These are phyloP conservation scores for Gambusia affinis DNA, from an alignment of 2,113 vertebrate genomes.

Conservation along the genomic window DNA sequence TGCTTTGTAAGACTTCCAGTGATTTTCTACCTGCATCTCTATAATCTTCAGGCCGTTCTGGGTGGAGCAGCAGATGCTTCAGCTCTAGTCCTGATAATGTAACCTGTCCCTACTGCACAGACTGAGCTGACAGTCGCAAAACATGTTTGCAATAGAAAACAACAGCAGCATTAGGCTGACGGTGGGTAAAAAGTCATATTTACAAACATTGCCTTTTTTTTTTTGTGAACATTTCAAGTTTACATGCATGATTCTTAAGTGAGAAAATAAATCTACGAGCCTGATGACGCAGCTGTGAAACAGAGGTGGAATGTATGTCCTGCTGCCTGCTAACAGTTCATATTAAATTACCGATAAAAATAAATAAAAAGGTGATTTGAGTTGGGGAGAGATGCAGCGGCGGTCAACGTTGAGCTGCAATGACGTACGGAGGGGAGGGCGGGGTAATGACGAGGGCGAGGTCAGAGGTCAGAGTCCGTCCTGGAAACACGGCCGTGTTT, in stretches of 20 bases:
- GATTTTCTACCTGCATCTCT: conserved; percentile 41
- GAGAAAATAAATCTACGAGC: conserved; percentile 48
- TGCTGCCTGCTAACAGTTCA: conserved; percentile 70
- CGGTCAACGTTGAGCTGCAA: conserved; percentile 77
- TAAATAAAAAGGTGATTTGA: conserved; percentile 76
- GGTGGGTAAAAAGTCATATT: conserved; percentile 60
- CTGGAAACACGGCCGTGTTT: conserved; percentile 3
- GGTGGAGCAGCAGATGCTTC: conserved; percentile 16
- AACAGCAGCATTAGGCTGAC: conserved; percentile 54
- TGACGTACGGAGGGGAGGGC: conserved; percentile 31
- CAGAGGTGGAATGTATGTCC: conserved; percentile 67
- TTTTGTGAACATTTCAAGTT: conserved; percentile 64
- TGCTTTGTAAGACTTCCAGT: conserved; percentile 31
- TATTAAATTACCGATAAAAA: conserved; percentile 83
- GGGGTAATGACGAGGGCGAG: conserved; percentile 11
- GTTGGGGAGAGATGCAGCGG: conserved; percentile 76
- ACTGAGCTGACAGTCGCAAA: conserved; percentile 44
- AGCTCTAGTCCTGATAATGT: conserved; percentile 7
- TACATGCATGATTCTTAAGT: conserved; percentile 61
- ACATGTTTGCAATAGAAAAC: conserved; percentile 55
- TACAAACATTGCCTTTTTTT: conserved; percentile 54
- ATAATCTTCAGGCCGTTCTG: conserved; percentile 27
- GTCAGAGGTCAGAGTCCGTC: conserved; percentile 16
- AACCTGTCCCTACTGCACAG: conserved; percentile 22
- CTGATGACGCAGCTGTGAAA: conserved; percentile 50